phyloP scores from a whole-genome alignment of 2,888 invertebrate genomes.

The Oxyscelio sp. region DNA sequence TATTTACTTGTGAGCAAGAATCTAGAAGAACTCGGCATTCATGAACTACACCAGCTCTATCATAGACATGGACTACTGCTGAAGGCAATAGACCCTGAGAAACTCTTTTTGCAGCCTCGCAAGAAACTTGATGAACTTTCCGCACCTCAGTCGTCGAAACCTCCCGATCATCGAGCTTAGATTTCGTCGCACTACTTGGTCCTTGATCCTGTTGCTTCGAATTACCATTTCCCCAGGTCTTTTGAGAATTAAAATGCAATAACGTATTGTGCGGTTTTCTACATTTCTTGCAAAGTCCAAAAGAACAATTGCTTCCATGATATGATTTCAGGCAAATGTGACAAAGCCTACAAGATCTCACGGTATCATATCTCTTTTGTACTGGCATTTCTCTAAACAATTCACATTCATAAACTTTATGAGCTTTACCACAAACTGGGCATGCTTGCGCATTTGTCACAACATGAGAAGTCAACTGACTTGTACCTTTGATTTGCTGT shows the following conservation, averaged over 20 bases:
- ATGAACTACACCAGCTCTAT: neutral
- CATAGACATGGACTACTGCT: neutral
- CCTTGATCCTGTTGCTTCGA: constrained; percentile 67
- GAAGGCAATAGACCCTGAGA: neutral
- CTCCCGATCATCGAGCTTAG: too few relatives aligned
- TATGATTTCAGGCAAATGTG: constrained; percentile 5
- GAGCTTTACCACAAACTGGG: neutral
- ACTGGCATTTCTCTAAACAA: constrained; percentile 2
- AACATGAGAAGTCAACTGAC: constrained; percentile 8
- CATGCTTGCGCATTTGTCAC: neutral
- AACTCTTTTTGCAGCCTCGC: neutral
- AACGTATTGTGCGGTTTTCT: constrained; percentile 24
- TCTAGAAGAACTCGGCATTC: neutral
- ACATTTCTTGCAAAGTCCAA: constrained; percentile 15
- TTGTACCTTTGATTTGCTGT: neutral
- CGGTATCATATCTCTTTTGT: neutral
- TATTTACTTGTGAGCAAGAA: neutral
- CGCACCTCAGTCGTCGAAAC: too few relatives aligned
- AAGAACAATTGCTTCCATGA: constrained; percentile 14
- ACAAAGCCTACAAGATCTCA: neutral
- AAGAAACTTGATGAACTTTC: neutral
- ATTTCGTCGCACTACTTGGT: too few relatives aligned
- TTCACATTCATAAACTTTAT: constrained; percentile 3
- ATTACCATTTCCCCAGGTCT: constrained; percentile 12
- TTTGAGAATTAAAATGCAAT: constrained; percentile 7